Conservation (phyloP, 2,888 invertebrate genomes). For the Syrphus vitripennis region DNA sequence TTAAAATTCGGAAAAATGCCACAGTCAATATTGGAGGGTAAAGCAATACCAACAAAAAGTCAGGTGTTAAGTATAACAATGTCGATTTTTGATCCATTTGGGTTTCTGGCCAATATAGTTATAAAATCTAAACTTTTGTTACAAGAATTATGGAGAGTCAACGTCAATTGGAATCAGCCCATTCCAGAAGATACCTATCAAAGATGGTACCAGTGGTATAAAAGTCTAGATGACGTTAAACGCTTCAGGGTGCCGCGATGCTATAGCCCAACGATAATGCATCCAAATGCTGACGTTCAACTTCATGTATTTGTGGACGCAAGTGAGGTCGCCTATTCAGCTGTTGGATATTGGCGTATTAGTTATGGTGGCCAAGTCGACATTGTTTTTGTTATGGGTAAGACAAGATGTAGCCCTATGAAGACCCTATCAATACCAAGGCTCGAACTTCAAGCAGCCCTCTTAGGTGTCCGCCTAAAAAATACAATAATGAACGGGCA, state of each 20-base stretch:
- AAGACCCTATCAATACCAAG: background rate
- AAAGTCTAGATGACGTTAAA: no score
- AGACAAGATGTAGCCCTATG: background rate
- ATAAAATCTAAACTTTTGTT: no score
- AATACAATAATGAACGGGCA: constrained; percentile 30
- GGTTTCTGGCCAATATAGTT: no score
- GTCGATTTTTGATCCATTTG: no score
- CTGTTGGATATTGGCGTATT: constrained; percentile 21
- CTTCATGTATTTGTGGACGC: constrained; percentile 11
- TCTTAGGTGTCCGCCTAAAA: constrained; percentile 40
- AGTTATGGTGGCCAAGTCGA: background rate
- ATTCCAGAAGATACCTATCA: no score
- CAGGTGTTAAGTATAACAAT: no score
- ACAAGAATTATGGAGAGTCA: no score
- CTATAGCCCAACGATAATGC: background rate
- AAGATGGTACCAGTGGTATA: no score
- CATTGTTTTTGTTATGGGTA: background rate
- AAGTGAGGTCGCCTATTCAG: constrained; percentile 8
- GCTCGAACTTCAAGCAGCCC: background rate
- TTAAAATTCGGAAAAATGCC: constrained; percentile 4
- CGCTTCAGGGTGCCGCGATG: no score
- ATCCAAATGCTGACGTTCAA: background rate
- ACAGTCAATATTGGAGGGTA: background rate
- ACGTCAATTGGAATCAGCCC: no score
- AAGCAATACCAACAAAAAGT: no score